Conservation (phyloP, 1,140 invertebrate genomes). For the Eurosta solidaginis region DNA sequence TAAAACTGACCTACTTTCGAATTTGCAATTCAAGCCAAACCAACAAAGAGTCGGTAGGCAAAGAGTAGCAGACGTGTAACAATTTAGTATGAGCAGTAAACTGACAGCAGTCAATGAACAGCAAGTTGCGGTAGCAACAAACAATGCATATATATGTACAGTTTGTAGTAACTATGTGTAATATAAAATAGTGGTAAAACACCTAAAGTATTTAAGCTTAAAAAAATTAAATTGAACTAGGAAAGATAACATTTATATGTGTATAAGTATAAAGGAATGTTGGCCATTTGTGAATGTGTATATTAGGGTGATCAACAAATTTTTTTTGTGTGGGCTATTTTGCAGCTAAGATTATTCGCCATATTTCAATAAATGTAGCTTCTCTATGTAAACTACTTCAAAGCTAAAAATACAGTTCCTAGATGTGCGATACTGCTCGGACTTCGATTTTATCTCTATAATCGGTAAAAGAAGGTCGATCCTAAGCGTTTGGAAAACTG, state of each 20-base stretch:
- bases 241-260: background rate
- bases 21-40: conserved; percentile 15
- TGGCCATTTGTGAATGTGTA: too few relatives aligned
- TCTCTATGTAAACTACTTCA: too few relatives aligned
- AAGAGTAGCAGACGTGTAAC: background rate
- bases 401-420: too few relatives aligned
- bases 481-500: too few relatives aligned
- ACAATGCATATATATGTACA: background rate
- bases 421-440: too few relatives aligned
- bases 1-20: conserved; percentile 7
- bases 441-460: too few relatives aligned
- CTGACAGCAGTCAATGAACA: background rate
- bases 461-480: too few relatives aligned
- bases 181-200: too few relatives aligned
- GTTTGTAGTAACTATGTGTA: background rate
- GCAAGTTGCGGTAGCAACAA: background rate
- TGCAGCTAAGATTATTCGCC: too few relatives aligned
- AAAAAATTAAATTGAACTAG: background rate
- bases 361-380: too few relatives aligned
- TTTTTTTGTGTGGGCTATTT: too few relatives aligned
- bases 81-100: background rate
- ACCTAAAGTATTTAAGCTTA: background rate
- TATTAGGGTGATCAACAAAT: too few relatives aligned
- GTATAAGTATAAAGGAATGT: background rate
- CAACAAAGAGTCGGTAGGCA: background rate